Evolutionary conservation across 2,113 vertebrate species (phyloP), one percentile per base, ranked within the genome.

Genomic region (Corynorhinus townsendii): DNA sequence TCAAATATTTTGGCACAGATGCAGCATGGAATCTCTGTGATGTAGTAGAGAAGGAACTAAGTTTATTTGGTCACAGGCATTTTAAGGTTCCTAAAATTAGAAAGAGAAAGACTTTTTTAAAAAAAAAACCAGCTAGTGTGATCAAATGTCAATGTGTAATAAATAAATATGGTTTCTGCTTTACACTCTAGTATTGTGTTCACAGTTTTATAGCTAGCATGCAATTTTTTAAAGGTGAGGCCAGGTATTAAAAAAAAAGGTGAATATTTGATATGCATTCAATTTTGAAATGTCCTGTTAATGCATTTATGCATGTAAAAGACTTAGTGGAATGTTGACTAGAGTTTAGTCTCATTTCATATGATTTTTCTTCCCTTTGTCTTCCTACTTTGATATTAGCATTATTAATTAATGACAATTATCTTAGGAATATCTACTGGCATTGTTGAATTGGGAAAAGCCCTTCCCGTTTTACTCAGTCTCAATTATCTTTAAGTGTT

Each of bases 1-100:
- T 90, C 90, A 93, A 45, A 68, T 89, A 77, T 33, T 79, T 89
- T 66, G 56, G 24, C 45, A 87, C n/a, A 80, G 20, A 84, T 95
- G 89, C 16, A 72, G 12, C 16, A 62, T 72, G 75, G 76, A 86
- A 95, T 91, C 85, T 90, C 38, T 90, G 30, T 83, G 69, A 94
- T 88, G 28, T 89, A 38, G 82, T 91, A 75, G 4, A 72, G 69
- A 86, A 95, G 66, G 62, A 94, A 91, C 6, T 86, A 62, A 52
- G 73, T 66, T 62, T 82, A 94, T 89, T 91, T 93, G 49, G 33
- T 40, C 35, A 72, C 7, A 83, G 17, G 4, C 17, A 59, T 88
- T 93, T 82, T 87, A 93, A 82, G 8, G 6, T 89, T n/a, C 80
- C 66, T 96, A 96, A 93, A 94, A 85, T 62, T 88, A 81, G 80